These are phyloP conservation scores for Leptinotarsa defecta DNA, from an alignment of 1,140 invertebrate species.

Conservation along the genomic window DNA sequence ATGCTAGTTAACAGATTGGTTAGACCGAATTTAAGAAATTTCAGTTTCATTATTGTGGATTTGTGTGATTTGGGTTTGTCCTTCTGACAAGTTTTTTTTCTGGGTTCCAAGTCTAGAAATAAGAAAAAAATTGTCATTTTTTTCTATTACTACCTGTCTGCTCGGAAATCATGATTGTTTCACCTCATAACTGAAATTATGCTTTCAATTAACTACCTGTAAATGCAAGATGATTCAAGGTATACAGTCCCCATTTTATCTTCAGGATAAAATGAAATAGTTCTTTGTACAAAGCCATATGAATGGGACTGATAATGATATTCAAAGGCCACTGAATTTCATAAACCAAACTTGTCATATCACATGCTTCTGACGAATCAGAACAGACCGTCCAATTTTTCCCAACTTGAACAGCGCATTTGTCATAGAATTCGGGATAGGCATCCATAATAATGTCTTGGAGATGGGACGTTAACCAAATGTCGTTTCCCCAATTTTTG, in stretches of 20 bases:
- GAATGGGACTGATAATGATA: slow-evolving; percentile 61
- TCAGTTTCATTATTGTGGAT: slow-evolving; percentile 57
- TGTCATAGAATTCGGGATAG: slow-evolving; percentile 47
- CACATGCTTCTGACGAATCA: slow-evolving; percentile 58
- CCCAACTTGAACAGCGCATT: slow-evolving; percentile 44
- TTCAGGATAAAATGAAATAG: slow-evolving; percentile 68
- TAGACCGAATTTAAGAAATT: slow-evolving; percentile 65
- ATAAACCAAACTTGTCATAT: slow-evolving; percentile 61
- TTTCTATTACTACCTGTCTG: no score
- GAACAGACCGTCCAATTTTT: slow-evolving; percentile 33
- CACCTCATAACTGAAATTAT: no score
- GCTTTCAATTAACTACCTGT: slow-evolving; percentile 50
- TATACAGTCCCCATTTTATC: slow-evolving; percentile 67
- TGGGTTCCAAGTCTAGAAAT: slow-evolving; percentile 38
- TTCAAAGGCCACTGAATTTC: slow-evolving; percentile 62
- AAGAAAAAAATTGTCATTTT: not conserved
- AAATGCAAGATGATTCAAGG: slow-evolving; percentile 64
- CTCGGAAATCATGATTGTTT: slow-evolving; percentile 3
- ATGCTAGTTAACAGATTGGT: slow-evolving; percentile 66
- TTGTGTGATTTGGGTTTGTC: slow-evolving; percentile 20
- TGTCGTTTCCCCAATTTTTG: slow-evolving; percentile 45
- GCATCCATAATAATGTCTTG: slow-evolving; percentile 49
- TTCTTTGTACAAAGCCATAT: slow-evolving; percentile 63
- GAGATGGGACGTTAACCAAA: slow-evolving; percentile 49
- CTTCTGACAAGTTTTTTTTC: slow-evolving; percentile 20